Base-by-base conservation (phyloP, 2,888 invertebrate genomes). In the Heliconius ethilla region DNA sequence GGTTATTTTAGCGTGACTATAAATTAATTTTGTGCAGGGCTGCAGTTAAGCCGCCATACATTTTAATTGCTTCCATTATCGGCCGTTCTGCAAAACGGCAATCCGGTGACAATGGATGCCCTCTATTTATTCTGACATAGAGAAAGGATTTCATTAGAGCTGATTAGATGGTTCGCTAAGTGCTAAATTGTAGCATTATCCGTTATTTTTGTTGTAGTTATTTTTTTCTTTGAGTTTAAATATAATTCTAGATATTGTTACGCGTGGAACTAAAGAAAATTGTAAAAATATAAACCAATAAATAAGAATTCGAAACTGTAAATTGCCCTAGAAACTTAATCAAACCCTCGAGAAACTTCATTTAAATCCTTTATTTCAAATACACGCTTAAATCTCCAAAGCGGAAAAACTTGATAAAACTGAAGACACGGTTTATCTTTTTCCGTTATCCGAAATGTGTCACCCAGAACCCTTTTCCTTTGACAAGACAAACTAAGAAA, bases 21-120 rank as follows among this genome's bases (percentile, higher is more conserved):
- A 94, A 94, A 94, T 94, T 94, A 94, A 94, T 94, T 94, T 93
- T 87, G 88, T 89, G 89, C 92, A 91, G 90, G 90, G 88, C 90
- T 93, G 92, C 93, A 93, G 93, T 93, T 92, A 94, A 93, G 92
- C 93, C 92, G 90, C 92, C 92, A 94, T 93, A 94, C 92, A 94
- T 94, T 94, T 94, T 94, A 94, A 94, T 93, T 93, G 94, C 90
- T 89, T 91, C 92, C 92, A 94, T 94, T 94, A 94, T 93, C 91
- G 91, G 90, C 88, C 89, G 88, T 91, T 92, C 90, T 88, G 88
- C 88, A 90, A 90, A 92, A 91, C 89, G 88, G 88, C 88, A 89
- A 88, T 85, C 86, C 86, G 88, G 88, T 91, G 91, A 91, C 92
- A 92, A 92, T 91, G 88, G 88, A 82, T 79, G 85, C 84, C 87